Evolutionary conservation across 2,113 vertebrate genomes (phyloP).

Genomic region (Cariama cristata): DNA sequence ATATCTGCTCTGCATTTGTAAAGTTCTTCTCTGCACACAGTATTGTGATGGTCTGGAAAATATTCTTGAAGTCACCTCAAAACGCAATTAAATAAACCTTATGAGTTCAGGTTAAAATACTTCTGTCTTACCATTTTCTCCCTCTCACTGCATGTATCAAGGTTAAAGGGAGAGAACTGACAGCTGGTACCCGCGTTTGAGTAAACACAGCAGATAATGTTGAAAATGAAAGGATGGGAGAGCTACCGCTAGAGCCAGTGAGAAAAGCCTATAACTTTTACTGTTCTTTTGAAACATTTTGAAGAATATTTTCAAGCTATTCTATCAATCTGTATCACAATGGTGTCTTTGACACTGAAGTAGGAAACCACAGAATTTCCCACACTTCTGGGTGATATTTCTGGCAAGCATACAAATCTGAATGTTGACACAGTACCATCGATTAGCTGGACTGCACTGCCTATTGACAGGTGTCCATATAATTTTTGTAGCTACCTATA

Average conservation of each 20-base stretch:
- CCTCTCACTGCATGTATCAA: background rate
- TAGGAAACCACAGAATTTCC: background rate
- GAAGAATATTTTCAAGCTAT: background rate
- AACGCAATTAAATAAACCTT: background rate
- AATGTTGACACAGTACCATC: background rate
- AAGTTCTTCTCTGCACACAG: background rate
- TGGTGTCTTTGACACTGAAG: background rate
- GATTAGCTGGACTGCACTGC: background rate
- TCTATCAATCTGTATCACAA: background rate
- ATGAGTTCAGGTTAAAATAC: background rate
- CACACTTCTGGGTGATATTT: background rate
- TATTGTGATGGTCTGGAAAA: background rate
- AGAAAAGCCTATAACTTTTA: background rate
- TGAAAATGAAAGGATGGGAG: background rate
- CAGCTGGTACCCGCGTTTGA: background rate
- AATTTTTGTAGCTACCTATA: background rate
- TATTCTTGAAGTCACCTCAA: background rate
- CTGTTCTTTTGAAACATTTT: background rate
- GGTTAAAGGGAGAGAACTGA: background rate
- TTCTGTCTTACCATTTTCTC: background rate
- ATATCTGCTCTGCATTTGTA: background rate
- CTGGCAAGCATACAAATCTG: background rate
- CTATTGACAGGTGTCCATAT: background rate
- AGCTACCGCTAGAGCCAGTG: background rate
- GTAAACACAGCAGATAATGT: background rate